Evolutionary conservation across 1,140 invertebrate genomes (phyloP), one percentile per base, ranked within the genome.

Genomic region (Papilio xuthus): DNA sequence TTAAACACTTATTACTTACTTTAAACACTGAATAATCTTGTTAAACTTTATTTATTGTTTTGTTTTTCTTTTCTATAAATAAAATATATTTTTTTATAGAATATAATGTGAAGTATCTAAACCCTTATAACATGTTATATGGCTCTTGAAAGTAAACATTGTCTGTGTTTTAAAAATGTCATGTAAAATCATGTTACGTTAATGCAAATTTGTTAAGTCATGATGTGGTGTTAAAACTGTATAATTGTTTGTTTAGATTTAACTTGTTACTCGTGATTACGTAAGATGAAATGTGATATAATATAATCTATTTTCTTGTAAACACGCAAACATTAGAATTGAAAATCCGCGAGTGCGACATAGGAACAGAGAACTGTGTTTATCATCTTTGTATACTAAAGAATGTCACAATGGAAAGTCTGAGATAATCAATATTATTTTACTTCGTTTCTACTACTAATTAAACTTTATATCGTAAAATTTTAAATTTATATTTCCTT

Each of bases 201-300:
- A 4, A 28, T 12, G 6, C 13, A 50, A 50, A 18, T 67, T 32
- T 67, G 10, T 26, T 4, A 13, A 60, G 56, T 60, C 56, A 67
- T 28, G 26, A 32, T 67, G 56, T 23, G 56, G 20, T 32, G 2
- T 67, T 32, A 28, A 28, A 67, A 67, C 60, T 15, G 1, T 67
- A 67, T 28, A 63, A 28, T 63, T 63, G 60, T 67, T 67, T 67
- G 60, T 67, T 28, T 28, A 28, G 60, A 32, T 67, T 60, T 67
- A 67, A 28, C 26, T 67, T 67, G 60, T 67, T 67, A 28, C 60
- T 28, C 26, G 26, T 67, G 4, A 67, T 67, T 28, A 67, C 12
- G 26, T 67, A 32, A 60, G 23, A 60, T 60, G 18, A 26, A 9
- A 60, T 67, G 20, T 67, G 0, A 67, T 67, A 28, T 18, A 60